phyloP scores from a whole-genome alignment of 2,113 vertebrate species.

The Isurus oxyrinchus region DNA sequence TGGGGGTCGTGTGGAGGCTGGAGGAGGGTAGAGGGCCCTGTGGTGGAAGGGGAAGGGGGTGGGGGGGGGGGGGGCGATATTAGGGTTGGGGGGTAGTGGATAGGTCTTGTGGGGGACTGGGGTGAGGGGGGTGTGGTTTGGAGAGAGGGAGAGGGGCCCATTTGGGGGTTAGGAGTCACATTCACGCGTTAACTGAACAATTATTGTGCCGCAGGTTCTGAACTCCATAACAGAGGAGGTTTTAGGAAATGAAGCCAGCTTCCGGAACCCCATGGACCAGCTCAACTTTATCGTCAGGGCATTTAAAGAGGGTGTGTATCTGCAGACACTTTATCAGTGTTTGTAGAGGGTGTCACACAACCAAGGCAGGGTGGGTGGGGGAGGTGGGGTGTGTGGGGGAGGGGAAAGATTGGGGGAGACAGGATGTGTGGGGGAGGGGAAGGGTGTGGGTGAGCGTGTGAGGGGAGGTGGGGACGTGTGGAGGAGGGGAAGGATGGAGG shows the following conservation, averaged over 20 bases:
- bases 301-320: conserved; percentile 74
- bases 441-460: too few species aligned
- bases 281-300: conserved; percentile 73
- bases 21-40: not conserved
- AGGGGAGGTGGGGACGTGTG: not conserved
- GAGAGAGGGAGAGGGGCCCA: not conserved
- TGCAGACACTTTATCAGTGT: not conserved
- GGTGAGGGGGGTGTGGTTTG: too few species aligned
- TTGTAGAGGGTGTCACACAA: not conserved
- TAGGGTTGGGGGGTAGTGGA: too few species aligned
- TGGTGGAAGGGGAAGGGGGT: not conserved
- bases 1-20: not conserved
- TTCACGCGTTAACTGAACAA: not conserved
- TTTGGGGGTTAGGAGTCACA: not conserved
- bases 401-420: too few species aligned
- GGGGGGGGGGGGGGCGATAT: not conserved
- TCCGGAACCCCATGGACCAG: conserved; percentile 78
- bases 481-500: too few species aligned
- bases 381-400: not conserved
- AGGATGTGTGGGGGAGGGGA: too few species aligned
- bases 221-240: conserved; percentile 79
- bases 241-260: conserved; percentile 71
- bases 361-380: not conserved
- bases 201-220: conserved; percentile 68
- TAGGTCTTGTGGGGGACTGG: not conserved